A percentile compares a stretch with the other conserved stretches of the same genome.
Evolutionary conservation across 2,797 vertebrate species (phyloP).

Genomic region (Pangasius mekongensis): DNA sequence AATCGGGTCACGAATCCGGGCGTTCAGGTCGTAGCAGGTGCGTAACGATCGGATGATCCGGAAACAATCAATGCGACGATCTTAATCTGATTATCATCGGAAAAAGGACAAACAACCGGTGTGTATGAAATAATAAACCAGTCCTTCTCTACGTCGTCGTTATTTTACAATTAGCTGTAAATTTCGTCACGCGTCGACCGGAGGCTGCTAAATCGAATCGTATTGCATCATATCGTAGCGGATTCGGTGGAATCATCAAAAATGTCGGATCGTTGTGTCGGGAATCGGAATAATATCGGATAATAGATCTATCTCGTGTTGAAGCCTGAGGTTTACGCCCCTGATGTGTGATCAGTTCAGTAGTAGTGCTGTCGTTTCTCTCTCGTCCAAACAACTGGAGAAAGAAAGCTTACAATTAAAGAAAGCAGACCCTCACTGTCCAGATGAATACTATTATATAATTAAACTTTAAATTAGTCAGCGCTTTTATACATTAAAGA

Average conservation of each 20-base stretch:
- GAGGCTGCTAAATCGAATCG: too few species aligned
- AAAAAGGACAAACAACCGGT: background rate
- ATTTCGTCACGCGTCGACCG: background rate
- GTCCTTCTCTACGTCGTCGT: too few species aligned
- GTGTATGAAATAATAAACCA: background rate
- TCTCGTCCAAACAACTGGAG: background rate
- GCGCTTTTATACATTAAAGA: slow-evolving; percentile 42
- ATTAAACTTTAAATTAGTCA: slow-evolving; percentile 37
- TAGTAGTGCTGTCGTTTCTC: background rate
- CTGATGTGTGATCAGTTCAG: background rate
- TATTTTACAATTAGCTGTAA: background rate
- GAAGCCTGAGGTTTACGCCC: background rate
- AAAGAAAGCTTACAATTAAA: background rate
- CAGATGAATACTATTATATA: background rate
- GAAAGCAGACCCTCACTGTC: background rate
- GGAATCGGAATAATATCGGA: background rate
- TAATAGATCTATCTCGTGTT: too few species aligned
- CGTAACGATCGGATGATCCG: background rate
- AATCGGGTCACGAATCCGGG: background rate
- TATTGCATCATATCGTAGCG: background rate
- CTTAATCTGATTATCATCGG: background rate
- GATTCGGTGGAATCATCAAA: background rate
- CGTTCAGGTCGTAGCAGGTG: background rate
- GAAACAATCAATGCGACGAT: background rate
- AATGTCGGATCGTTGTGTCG: background rate